phyloP scores from a whole-genome alignment of 2,888 invertebrate species.

The Amphimallon solstitiale region DNA sequence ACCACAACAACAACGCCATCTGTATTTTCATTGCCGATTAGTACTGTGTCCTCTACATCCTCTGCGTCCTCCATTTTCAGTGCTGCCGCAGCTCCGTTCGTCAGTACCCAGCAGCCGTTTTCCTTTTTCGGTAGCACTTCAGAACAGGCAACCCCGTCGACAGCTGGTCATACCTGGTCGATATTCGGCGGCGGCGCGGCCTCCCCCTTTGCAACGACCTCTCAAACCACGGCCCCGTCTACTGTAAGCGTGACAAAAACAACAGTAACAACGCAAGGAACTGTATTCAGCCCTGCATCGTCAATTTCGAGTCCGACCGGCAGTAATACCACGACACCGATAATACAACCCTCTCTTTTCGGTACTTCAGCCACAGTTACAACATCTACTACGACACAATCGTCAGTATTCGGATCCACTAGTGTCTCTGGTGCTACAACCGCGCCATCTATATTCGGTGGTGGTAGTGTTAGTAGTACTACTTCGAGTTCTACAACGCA shows the following conservation, averaged over 20 bases:
- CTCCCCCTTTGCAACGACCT: neutral
- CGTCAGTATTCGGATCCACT: constrained; percentile 35
- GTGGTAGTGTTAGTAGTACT: constrained; percentile 5
- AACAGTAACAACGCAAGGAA: neutral
- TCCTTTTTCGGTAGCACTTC: constrained; percentile 8
- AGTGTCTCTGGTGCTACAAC: constrained; percentile 25
- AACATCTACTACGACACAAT: constrained; percentile 40
- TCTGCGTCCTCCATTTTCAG: neutral
- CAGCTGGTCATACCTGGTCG: neutral
- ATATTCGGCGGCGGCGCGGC: neutral
- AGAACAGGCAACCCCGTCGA: neutral
- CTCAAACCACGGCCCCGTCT: neutral
- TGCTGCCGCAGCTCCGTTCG: neutral
- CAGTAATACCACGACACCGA: constrained; percentile 2
- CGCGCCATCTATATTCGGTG: neutral
- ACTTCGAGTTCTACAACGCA: constrained; percentile 15
- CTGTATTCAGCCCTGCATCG: constrained; percentile 23
- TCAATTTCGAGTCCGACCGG: constrained; percentile 36
- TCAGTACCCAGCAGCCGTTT: neutral
- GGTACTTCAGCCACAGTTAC: constrained; percentile 36
- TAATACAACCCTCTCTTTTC: constrained; percentile 41
- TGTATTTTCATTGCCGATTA: constrained; percentile 18
- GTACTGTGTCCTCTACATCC: neutral
- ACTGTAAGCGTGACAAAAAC: no score
- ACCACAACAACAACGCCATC: constrained; percentile 30